phyloP scores from a whole-genome alignment of 2,113 vertebrate genomes.

The Theristicus caerulescens region DNA sequence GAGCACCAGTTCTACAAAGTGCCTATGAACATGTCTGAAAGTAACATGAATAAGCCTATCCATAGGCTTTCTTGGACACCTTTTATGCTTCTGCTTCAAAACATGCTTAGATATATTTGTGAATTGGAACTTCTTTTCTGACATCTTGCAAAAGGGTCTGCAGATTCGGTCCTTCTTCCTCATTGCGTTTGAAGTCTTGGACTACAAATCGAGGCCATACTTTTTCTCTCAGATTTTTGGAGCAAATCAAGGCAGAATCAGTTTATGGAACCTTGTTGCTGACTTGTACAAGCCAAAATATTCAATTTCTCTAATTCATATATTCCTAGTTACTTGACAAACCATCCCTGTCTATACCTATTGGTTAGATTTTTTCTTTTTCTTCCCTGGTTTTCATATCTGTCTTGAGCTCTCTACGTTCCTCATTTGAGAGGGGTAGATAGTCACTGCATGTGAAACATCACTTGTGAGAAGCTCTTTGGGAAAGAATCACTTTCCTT shows the following conservation, averaged over 20 bases:
- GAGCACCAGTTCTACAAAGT: neutral
- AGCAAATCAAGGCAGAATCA: neutral
- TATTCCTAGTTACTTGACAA: neutral
- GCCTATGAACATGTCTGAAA: neutral
- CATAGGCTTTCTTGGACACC: neutral
- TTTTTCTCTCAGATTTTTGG: neutral
- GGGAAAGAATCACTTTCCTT: neutral
- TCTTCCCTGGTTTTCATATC: neutral
- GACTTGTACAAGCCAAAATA: neutral
- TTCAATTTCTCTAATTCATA: neutral
- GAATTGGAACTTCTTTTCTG: neutral
- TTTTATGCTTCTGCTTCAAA: neutral
- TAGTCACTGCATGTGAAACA: neutral
- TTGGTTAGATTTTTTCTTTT: neutral
- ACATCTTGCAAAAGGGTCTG: neutral
- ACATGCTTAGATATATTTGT: neutral
- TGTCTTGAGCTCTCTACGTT: neutral
- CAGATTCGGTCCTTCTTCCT: neutral
- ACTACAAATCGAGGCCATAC: neutral
- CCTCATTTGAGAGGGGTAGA: neutral
- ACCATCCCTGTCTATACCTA: rapidly evolving
- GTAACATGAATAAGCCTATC: neutral
- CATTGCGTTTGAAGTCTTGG: neutral
- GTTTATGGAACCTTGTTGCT: neutral
- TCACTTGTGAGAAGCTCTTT: neutral